These are phyloP conservation scores for Megatriorchis doriae DNA, from an alignment of 2,113 vertebrate species.

Conservation along the genomic window DNA sequence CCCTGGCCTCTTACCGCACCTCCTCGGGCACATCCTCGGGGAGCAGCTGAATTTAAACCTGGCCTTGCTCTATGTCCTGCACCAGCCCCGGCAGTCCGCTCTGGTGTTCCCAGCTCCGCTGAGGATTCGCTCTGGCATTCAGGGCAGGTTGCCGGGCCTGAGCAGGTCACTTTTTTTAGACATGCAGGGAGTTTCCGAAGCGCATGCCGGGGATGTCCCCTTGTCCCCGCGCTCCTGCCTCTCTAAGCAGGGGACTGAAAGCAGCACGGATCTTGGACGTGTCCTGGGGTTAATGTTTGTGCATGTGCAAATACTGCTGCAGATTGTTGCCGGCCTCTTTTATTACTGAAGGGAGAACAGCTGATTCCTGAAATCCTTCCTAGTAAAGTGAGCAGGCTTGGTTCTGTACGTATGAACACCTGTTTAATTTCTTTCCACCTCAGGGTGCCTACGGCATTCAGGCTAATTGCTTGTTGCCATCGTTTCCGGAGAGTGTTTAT, in stretches of 20 bases:
- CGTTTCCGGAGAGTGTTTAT: background rate
- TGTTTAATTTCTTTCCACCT: conserved; percentile 58
- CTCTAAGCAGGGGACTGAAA: background rate
- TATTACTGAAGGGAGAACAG: conserved; percentile 4
- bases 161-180: background rate
- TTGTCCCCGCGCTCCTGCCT: background rate
- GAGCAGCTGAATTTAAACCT: background rate
- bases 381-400: background rate
- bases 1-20: accelerated
- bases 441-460: conserved; percentile 9
- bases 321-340: background rate
- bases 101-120: background rate
- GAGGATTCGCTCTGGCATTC: background rate
- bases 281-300: background rate
- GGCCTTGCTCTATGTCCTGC: background rate
- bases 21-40: background rate
- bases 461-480: conserved; percentile 39
- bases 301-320: background rate
- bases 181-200: background rate
- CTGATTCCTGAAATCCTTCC: conserved; percentile 45
- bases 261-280: background rate
- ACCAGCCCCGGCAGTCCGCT: background rate
- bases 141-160: background rate
- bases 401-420: background rate
- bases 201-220: background rate